Base-by-base conservation (phyloP, 2,113 vertebrate species). In the Gopherus flavomarginatus region DNA sequence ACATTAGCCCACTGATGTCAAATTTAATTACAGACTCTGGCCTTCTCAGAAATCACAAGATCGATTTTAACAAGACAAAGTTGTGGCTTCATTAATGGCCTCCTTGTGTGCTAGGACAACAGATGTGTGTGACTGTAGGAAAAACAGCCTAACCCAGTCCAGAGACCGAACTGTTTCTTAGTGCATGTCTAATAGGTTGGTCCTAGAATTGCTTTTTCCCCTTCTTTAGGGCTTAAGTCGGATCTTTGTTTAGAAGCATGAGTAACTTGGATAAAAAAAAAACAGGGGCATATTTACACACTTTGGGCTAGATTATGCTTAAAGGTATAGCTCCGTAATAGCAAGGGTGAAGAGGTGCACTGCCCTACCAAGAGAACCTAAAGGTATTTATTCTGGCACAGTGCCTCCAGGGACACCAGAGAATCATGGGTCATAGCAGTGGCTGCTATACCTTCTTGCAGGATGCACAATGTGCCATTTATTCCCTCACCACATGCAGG, bases 331-430 rank as follows among this genome's bases (percentile, higher is more conserved):
- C 24, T 47, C 59, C 4, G 14, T 27, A 85, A 5, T 24, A 84
- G 22, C 31, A 54, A 54, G 83, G 38, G 57, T 77, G 42, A 2
- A 87, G 42, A 9, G 14, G 27, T 50, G 10, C 26, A 69, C 50
- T 47, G 19, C 53, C 79, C 29, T 4, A 3, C 8, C 2, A 0
- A 0, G 10, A 42, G 72, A 2, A 17, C 24, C 6, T 79, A n/a
- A 38, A 21, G 65, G n/a, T n/a, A n/a, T 69, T 69, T n/a, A 69
- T n/a, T 69, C 62, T n/a, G 17, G 35, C 62, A 69, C 62, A 69
- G 35, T n/a, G n/a, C n/a, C 35, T 69, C 65, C 65, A 72, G 17
- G 35, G 35, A 38, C 17, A 38, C 3, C 17, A 10, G 35, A 69
- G 65, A 17, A 13, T 29, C 59, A 62, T 14, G 27, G 11, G 59